Conservation (phyloP, 2,888 invertebrate genomes). For the Torymus tubicola region DNA sequence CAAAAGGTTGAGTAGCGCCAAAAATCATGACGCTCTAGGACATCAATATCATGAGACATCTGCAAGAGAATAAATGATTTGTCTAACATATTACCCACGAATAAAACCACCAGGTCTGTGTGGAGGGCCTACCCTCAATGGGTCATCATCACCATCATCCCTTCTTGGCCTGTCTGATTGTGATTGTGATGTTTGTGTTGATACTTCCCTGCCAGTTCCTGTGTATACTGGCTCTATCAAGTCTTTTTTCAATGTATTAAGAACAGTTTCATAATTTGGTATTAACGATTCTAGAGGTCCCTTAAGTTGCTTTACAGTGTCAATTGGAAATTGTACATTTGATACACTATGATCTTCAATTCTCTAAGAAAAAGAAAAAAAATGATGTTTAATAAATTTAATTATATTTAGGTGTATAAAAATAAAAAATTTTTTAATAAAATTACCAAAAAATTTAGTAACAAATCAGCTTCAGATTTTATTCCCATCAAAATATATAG, state of each 20-base stretch:
- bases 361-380: constrained; percentile 75
- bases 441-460: constrained; percentile 82
- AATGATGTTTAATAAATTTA: background rate
- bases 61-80: constrained; percentile 60
- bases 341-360: constrained; percentile 80
- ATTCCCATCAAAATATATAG: constrained; percentile 83
- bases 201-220: constrained; percentile 72
- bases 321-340: constrained; percentile 80
- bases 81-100: constrained; percentile 46
- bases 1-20: constrained; percentile 60
- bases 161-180: constrained; percentile 35
- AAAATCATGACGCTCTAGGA: constrained; percentile 61
- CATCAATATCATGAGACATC: constrained; percentile 64
- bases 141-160: constrained; percentile 58
- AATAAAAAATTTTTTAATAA: background rate
- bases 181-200: constrained; percentile 77
- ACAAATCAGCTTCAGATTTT: constrained; percentile 80
- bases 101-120: constrained; percentile 35
- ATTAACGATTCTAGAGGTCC: constrained; percentile 82
- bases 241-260: constrained; percentile 81
- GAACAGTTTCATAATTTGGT: constrained; percentile 81
- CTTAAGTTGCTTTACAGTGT: constrained; percentile 78
- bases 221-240: constrained; percentile 82
- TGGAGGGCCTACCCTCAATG: constrained; percentile 62
- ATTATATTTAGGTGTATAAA: background rate